Evolutionary conservation across 1,140 invertebrate species (phyloP).

Genomic region (Hermetia illucens): DNA sequence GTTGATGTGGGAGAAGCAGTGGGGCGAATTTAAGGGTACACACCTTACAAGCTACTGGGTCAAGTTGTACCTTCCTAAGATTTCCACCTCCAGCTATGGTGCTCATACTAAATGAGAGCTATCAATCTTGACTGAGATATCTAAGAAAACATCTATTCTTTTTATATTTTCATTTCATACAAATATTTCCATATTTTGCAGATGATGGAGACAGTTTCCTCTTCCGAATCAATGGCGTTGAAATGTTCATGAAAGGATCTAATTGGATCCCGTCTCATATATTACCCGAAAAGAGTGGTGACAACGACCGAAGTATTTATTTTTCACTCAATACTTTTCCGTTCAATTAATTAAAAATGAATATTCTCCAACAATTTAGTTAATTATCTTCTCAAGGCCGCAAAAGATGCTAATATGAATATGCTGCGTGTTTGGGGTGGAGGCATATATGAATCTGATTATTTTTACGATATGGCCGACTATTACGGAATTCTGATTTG

Average conservation of each 20-base stretch:
- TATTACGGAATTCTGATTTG: conserved; percentile 70
- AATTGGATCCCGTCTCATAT: conserved; percentile 91
- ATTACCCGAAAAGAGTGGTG: conserved; percentile 59
- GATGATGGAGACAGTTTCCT: conserved; percentile 73
- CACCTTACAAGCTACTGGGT: too few relatives aligned
- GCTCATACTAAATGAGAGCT: too few relatives aligned
- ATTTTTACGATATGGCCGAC: conserved; percentile 80
- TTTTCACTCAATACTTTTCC: too few relatives aligned
- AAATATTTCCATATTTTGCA: too few relatives aligned
- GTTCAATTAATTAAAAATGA: too few relatives aligned
- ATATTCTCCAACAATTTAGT: conserved; percentile 19
- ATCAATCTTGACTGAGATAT: too few relatives aligned
- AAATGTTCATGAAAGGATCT: conserved; percentile 92
- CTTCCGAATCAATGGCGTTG: conserved; percentile 72
- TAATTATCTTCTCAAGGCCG: conserved; percentile 49
- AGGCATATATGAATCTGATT: conserved; percentile 84
- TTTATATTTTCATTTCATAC: too few relatives aligned
- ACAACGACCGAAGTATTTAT: conserved; percentile 18
- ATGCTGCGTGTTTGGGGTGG: conserved; percentile 96
- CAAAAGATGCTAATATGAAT: conserved; percentile 75
- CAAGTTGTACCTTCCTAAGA: too few relatives aligned
- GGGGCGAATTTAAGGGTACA: too few relatives aligned
- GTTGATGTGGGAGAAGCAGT: too few relatives aligned
- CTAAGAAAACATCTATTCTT: too few relatives aligned
- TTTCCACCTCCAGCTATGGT: too few relatives aligned